Conservation (phyloP, 2,113 vertebrate genomes). For the Psilopogon haemacephalus region DNA sequence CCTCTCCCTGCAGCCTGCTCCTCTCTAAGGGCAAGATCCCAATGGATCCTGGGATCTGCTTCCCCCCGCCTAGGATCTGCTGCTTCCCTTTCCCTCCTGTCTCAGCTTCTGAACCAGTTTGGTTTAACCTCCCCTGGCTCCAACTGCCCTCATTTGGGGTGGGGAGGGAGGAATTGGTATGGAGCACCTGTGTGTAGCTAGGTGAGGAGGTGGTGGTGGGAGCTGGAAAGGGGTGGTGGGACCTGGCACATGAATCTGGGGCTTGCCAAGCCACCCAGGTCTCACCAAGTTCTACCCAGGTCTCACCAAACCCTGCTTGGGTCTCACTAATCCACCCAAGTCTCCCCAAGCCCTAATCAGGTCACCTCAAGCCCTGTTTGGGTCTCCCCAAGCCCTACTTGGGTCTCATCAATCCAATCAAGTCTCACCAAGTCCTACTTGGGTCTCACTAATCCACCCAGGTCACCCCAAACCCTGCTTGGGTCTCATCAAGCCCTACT, state of each 20-base stretch:
- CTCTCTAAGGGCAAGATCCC: too few relatives aligned
- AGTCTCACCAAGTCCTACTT: not conserved
- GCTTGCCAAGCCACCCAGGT: too few relatives aligned
- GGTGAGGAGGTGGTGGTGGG: too few relatives aligned
- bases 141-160: not conserved
- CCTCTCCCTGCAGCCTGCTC: too few relatives aligned
- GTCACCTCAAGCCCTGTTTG: not conserved
- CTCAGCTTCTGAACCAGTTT: not conserved
- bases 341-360: not conserved
- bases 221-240: too few relatives aligned
- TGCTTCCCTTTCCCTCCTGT: too few relatives aligned
- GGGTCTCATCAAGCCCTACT: too few relatives aligned
- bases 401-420: not conserved
- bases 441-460: not conserved
- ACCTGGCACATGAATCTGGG: too few relatives aligned
- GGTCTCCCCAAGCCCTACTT: not conserved
- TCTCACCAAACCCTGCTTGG: not conserved
- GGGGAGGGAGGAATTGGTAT: not conserved
- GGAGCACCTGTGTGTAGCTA: too few relatives aligned
- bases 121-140: not conserved
- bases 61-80: not conserved
- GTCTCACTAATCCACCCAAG: not conserved
- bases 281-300: too few relatives aligned
- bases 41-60: too few relatives aligned
- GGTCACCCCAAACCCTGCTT: too few relatives aligned